Percentiles rank a stretch among this genome's conserved stretches.
Evolutionary conservation across 2,113 vertebrate genomes (phyloP).

Genomic region (Acanthochromis polyacanthus): DNA sequence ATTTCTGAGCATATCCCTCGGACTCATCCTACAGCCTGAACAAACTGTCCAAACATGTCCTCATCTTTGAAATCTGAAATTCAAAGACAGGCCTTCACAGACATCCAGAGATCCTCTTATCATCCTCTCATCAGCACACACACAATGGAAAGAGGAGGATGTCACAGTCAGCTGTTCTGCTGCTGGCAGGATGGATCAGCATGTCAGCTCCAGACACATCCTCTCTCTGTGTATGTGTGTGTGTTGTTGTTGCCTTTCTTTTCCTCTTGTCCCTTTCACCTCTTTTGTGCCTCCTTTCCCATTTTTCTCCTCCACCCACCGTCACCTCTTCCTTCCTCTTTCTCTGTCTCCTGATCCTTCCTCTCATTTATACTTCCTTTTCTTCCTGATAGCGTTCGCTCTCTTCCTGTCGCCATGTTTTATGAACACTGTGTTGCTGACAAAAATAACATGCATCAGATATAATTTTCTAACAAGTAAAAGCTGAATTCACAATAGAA

Average conservation of each 20-base stretch:
- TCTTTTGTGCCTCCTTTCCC: conserved; percentile 9
- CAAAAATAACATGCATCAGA: no score
- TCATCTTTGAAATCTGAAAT: no score
- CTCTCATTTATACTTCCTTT: conserved; percentile 15
- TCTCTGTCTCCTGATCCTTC: conserved; percentile 22
- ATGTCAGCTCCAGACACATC: conserved; percentile 49
- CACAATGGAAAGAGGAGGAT: conserved; percentile 7
- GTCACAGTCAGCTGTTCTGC: conserved; percentile 54
- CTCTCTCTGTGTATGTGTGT: conserved; percentile 26
- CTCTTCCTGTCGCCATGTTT: conserved; percentile 12
- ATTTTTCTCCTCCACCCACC: conserved; percentile 47
- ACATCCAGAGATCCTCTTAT: background rate
- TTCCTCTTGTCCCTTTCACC: conserved; percentile 36
- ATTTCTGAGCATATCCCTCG: no score
- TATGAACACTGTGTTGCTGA: background rate
- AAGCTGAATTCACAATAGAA: no score
- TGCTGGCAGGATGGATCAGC: conserved; percentile 41
- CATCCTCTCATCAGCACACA: conserved; percentile 21
- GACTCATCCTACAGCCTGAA: no score
- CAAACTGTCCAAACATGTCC: no score
- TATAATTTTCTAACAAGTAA: no score
- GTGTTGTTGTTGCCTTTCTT: conserved; percentile 19
- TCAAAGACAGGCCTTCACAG: background rate
- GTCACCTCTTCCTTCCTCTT: conserved; percentile 38
- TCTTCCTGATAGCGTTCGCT: conserved; percentile 9